Conservation (phyloP, 2,113 vertebrate genomes). For the Hemicordylus capensis region DNA sequence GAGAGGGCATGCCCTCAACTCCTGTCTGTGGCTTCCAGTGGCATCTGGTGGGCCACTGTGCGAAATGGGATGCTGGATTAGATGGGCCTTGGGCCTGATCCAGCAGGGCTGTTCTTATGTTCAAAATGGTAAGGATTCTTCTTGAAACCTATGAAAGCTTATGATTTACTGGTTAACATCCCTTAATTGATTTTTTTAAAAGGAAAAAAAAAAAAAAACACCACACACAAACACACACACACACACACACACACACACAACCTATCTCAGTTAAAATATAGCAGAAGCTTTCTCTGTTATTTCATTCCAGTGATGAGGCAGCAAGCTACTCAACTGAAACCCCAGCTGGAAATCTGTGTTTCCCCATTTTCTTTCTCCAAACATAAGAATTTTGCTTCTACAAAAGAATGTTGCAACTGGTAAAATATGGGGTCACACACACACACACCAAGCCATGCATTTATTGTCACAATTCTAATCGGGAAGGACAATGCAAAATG, state of each 20-base stretch:
- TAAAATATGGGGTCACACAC: no score
- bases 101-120: no score
- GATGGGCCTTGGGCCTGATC: no score
- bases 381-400: neutral
- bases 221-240: no score
- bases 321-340: constrained; percentile 21
- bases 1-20: no score
- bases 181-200: neutral
- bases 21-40: no score
- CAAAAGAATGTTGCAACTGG: neutral
- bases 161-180: neutral
- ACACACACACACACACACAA: no score
- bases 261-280: neutral
- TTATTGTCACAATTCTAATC: neutral
- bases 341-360: neutral
- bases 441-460: neutral
- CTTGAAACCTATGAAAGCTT: neutral
- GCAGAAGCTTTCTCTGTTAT: neutral
- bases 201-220: neutral
- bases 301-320: neutral
- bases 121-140: neutral
- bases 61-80: no score
- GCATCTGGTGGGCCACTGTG: no score
- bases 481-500: neutral
- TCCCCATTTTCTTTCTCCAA: neutral